Conservation (phyloP, 2,797 vertebrate genomes). For the Intellagama lesueurii region DNA sequence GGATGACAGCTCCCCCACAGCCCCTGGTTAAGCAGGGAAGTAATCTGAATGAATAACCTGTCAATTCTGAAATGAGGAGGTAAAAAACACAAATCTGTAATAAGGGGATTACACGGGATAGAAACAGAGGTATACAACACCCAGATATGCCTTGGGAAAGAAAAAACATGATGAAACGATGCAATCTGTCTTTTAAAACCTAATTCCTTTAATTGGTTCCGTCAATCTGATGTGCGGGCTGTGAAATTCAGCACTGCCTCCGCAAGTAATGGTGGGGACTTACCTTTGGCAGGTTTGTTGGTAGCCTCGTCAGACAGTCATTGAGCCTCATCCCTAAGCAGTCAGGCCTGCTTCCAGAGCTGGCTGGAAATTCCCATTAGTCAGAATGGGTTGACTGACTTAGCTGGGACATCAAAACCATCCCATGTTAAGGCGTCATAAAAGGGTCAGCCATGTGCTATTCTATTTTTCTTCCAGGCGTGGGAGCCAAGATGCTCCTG, state of each 20-base stretch:
- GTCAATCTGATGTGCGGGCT: slow-evolving; percentile 4
- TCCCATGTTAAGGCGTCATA: too few relatives aligned
- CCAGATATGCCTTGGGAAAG: background rate
- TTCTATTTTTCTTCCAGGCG: too few relatives aligned
- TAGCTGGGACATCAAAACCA: too few relatives aligned
- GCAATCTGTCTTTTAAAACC: background rate
- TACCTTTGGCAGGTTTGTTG: too few relatives aligned
- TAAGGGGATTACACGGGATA: background rate
- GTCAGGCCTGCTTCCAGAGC: too few relatives aligned
- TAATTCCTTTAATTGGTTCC: background rate
- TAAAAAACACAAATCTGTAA: background rate
- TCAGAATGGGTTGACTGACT: too few relatives aligned
- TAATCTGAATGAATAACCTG: background rate
- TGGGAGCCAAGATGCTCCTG: too few relatives aligned
- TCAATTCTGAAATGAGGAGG: background rate
- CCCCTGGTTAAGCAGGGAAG: slow-evolving; percentile 16
- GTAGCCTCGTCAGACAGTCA: too few relatives aligned
- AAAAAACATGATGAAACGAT: background rate
- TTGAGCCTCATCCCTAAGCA: too few relatives aligned
- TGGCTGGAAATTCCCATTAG: too few relatives aligned
- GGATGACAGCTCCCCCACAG: background rate
- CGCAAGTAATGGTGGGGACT: too few relatives aligned
- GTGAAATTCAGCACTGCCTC: background rate
- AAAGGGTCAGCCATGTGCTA: too few relatives aligned
- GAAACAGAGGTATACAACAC: background rate